Conservation (phyloP, 2,888 invertebrate species). For the Brassicogethes aeneus region DNA sequence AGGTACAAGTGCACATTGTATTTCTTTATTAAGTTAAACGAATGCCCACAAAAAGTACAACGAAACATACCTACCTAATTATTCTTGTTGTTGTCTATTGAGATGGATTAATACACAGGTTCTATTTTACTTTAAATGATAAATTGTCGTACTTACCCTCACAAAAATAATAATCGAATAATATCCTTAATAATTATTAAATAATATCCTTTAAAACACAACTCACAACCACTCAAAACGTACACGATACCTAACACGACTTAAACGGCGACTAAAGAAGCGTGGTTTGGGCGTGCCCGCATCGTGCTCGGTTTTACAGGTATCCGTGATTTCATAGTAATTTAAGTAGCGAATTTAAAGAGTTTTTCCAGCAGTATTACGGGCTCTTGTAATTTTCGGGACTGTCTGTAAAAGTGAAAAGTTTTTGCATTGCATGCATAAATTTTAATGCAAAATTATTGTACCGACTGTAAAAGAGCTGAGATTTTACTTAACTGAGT, state of each 20-base stretch:
- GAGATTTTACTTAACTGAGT: not conserved
- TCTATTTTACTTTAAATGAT: too few relatives aligned
- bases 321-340: not conserved
- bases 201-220: not conserved
- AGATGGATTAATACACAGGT: too few relatives aligned
- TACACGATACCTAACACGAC: not conserved
- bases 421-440: not conserved
- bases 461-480: too few relatives aligned
- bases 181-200: too few relatives aligned
- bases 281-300: too few relatives aligned
- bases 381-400: not conserved
- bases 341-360: not conserved
- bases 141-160: constrained; percentile 1
- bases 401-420: not conserved
- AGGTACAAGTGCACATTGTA: too few relatives aligned
- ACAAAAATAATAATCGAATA: not conserved
- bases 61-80: too few relatives aligned
- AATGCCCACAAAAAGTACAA: too few relatives aligned
- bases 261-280: not conserved
- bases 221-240: not conserved
- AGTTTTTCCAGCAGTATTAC: not conserved
- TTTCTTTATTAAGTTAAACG: too few relatives aligned
- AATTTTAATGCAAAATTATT: constrained; percentile 1
- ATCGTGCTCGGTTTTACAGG: not conserved
- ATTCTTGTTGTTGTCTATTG: too few relatives aligned